These are phyloP conservation scores for Clarias magur DNA, from an alignment of 2,113 vertebrate genomes.

Conservation along the genomic window DNA sequence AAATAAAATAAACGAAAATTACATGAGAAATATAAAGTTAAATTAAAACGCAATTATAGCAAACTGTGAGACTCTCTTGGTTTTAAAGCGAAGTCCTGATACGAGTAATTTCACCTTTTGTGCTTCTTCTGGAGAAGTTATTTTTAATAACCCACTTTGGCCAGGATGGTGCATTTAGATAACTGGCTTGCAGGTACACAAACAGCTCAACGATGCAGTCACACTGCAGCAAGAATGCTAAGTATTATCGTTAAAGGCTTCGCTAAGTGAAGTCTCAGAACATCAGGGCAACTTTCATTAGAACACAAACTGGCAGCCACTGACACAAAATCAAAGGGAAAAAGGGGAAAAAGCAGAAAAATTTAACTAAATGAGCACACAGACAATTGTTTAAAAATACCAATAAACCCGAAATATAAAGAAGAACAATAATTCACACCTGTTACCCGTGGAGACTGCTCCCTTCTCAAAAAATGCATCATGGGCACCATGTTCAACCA, in stretches of 20 bases:
- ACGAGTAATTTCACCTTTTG: conserved; percentile 66
- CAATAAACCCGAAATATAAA: conserved; percentile 2
- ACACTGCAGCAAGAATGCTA: conserved; percentile 45
- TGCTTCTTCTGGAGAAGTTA: conserved; percentile 76
- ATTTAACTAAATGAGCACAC: not conserved
- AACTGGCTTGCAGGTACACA: conserved; percentile 77
- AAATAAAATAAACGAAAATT: not conserved
- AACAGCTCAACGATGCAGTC: conserved; percentile 60
- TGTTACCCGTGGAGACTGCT: conserved; percentile 73
- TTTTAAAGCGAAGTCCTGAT: conserved; percentile 35
- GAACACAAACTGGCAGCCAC: conserved; percentile 52
- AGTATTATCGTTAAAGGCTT: conserved; percentile 40
- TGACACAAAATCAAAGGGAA: not conserved
- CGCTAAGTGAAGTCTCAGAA: conserved; percentile 27
- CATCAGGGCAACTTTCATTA: conserved; percentile 46
- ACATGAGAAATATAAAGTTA: not conserved
- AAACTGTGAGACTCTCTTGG: not conserved
- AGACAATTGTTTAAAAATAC: not conserved
- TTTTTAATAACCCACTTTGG: conserved; percentile 82
- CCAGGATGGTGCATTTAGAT: conserved; percentile 75
- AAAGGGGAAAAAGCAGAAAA: not conserved
- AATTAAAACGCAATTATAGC: conserved; percentile 4
- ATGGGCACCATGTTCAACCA: conserved; percentile 69
- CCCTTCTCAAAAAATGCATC: conserved; percentile 73
- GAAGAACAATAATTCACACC: conserved; percentile 67